Evolutionary conservation across 1,140 invertebrate genomes (phyloP).

Genomic region (Diprion similis): DNA sequence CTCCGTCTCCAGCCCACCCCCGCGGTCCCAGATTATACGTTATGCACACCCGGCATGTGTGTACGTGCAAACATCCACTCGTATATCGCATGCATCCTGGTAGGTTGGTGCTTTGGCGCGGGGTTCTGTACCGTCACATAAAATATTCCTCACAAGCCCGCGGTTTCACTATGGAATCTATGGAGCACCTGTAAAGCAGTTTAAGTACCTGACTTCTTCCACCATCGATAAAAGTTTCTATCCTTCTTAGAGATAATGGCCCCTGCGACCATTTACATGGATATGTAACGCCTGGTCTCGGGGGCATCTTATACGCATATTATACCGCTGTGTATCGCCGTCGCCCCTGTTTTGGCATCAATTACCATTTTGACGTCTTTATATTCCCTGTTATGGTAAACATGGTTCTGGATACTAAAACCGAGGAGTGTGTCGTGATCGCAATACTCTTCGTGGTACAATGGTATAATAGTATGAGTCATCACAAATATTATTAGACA

Average conservation of each 20-base stretch:
- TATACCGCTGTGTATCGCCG: no score
- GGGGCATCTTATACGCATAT: no score
- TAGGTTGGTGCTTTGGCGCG: not conserved
- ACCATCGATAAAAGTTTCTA: not conserved
- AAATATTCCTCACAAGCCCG: not conserved
- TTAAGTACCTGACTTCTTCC: not conserved
- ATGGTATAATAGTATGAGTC: no score
- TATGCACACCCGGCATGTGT: not conserved
- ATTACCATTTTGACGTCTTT: no score
- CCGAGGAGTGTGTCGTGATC: no score
- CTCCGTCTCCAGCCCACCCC: not conserved
- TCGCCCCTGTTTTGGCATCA: no score
- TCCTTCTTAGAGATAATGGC: not conserved
- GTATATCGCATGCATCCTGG: not conserved
- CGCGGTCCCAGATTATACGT: not conserved
- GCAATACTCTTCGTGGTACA: no score
- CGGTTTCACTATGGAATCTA: not conserved
- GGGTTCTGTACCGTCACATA: not conserved
- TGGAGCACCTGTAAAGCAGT: conserved; percentile 3
- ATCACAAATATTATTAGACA: no score
- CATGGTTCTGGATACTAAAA: no score
- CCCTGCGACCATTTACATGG: no score
- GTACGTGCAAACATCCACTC: not conserved
- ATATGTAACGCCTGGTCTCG: no score
- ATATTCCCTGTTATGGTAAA: no score